Evolutionary conservation across 1,140 invertebrate species (phyloP), one percentile per base, ranked within the genome.

Genomic region (Drosophila truncata): DNA sequence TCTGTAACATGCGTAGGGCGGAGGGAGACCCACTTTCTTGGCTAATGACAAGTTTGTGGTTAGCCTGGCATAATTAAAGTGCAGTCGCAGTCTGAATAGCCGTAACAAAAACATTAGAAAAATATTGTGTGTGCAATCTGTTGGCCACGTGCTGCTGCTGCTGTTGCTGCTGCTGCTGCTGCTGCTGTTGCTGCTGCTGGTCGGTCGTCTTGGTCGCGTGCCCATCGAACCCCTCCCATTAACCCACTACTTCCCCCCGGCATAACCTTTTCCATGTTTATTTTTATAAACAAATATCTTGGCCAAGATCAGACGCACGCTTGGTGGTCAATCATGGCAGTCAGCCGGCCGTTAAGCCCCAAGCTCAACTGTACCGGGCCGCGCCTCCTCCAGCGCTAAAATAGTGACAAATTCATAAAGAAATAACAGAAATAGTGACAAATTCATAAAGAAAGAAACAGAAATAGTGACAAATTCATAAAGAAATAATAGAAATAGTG

Each of bases 31-130:
- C 57, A 69, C 73, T 77, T 77, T 59, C 63, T 33, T 70, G 63
- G 42, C 73, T 78, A 78, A 78, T 78, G 74, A 69, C 74, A 78
- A 77, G 73, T 29, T n/a, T 55, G 49, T 29, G 18, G 37, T 18
- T 27, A 35, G 44, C 42, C 41, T 41, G 39, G 44, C 80, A 80
- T 87, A 87, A 87, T 87, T 87, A 87, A 88, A 80, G 84, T 84
- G 47, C 76, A 87, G 65, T 72, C 41, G 42, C 42, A 72, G 70
- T 69, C 66, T 67, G 29, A 67, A 69, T 42, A 52, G 66, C 35
- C 35, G 37, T 25, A 41, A 52, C 35, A 14, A n/a, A 14, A n/a
- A 35, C 62, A 41, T 46, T 70, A 27, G 33, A 70, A 23, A 44
- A 14, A 35, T 29, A 27, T 25, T 10, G n/a, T 18, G 8, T 42